These are phyloP conservation scores for Sclerodermus sp. DNA, from an alignment of 2,888 invertebrate species.

Conservation along the genomic window DNA sequence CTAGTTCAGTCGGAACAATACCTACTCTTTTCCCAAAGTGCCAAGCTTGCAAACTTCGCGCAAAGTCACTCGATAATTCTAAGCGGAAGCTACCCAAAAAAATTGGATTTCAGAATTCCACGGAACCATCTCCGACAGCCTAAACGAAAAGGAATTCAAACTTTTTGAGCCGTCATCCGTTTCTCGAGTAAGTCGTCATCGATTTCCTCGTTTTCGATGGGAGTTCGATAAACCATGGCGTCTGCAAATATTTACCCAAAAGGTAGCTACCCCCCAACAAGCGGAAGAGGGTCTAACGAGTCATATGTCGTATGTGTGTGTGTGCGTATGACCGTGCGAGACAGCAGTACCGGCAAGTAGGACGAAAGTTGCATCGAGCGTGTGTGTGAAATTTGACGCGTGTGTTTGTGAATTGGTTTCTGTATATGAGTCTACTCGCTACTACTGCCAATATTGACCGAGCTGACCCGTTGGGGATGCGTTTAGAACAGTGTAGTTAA, in stretches of 20 bases:
- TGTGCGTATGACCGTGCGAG: too few relatives aligned
- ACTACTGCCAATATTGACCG: slow-evolving; percentile 28
- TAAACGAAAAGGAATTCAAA: too few relatives aligned
- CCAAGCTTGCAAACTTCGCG: slow-evolving; percentile 1
- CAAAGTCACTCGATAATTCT: too few relatives aligned
- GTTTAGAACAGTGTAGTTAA: slow-evolving; percentile 1
- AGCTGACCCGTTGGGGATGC: slow-evolving; percentile 25
- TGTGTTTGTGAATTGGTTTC: slow-evolving; percentile 13
- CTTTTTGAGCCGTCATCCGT: too few relatives aligned
- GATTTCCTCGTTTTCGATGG: background rate
- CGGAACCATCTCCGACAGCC: too few relatives aligned
- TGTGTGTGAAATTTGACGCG: background rate
- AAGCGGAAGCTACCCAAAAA: too few relatives aligned
- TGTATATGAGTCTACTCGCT: slow-evolving; percentile 14
- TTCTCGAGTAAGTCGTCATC: background rate
- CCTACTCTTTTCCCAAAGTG: slow-evolving; percentile 28
- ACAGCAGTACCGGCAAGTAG: slow-evolving; percentile 2
- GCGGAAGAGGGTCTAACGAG: slow-evolving; percentile 14
- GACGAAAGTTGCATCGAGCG: background rate
- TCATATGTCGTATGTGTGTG: slow-evolving; percentile 16
- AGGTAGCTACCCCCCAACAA: background rate
- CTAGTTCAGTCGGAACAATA: slow-evolving; percentile 36
- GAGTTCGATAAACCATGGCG: background rate
- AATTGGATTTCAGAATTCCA: too few relatives aligned
- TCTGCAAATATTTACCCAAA: background rate